Evolutionary conservation across 2,888 invertebrate species (phyloP), one percentile per base, ranked within the genome.

Genomic region (Seira musarum): DNA sequence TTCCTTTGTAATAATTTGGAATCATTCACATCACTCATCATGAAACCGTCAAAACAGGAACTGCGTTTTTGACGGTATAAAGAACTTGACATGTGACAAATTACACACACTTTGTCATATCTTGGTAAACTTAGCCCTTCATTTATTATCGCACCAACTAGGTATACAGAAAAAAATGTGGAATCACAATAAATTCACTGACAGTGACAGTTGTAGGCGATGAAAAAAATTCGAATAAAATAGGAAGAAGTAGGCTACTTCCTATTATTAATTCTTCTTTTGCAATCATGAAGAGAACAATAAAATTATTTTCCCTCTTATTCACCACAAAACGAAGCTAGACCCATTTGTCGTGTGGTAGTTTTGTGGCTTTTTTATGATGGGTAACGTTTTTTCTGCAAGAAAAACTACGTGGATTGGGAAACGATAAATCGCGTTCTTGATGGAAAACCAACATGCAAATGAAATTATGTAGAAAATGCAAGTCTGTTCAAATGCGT

Each of bases 161-260:
- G n/a, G 30, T 30, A 30, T n/a, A 30, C 30, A 30, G 30, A 5
- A 30, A 8, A 30, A 30, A 30, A 30, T 30, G 8, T 2, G 30
- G 17, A 53, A 15, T 53, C 17, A 17, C 53, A 13, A 53, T 53
- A 13, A 53, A 53, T 5, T 30, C 8, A 13, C 53, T 53, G 53
- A 8, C 53, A 53, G 53, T 53, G 53, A 25, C 65, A 53, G 49
- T 66, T 22, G 53, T 6, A 24, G 71, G 35, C 2, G 21, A 57
- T n/a, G 57, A 65, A 65, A 65, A 24, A 65, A 65, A 73, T 21
- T 30, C 53, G 53, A 2, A 30, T 30, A 30, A 30, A 30, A 30
- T 30, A 3, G 53, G 35, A 73, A 73, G 13, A 71, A 73, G 73
- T 73, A 65, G 73, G 53, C 53, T 65, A 73, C 53, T 73, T 73